Evolutionary conservation across 2,888 invertebrate species (phyloP), one percentile per base, ranked within the genome.

Genomic region (Heliconius erato): DNA sequence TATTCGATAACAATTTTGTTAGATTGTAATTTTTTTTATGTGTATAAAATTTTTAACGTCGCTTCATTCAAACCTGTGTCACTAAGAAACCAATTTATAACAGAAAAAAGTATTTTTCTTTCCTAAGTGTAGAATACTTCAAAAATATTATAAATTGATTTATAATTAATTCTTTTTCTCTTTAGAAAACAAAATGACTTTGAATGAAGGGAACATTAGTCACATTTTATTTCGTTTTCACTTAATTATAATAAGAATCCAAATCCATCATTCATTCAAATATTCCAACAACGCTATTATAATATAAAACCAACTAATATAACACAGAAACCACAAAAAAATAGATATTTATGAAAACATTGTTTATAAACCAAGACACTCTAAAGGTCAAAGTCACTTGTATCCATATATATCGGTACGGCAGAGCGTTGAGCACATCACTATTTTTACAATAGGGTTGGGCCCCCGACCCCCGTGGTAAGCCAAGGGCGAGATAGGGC

Each of bases 361-460:
- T 86, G 88, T 69, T 74, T 74, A 82, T 78, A 81, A 71, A 59
- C 26, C 28, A 74, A 77, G 74, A 32, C 35, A 11, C 28, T 23
- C 23, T 83, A 86, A 88, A 86, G 91, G 67, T 87, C 87, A 92
- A 80, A 87, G 88, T 91, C 79, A 85, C 79, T 19, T 87, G 84
- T 76, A 40, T 28, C 49, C 26, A 84, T 68, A 85, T 87, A 83
- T 86, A 92, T 94, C 92, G 94, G 93, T 82, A 91, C 16, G 74
- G 79, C 81, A 74, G 16, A 49, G 78, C 78, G 74, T 72, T 74
- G 69, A 79, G 81, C 87, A 84, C 94, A 88, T 88, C 93, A 85
- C 93, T 94, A 92, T 85, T 85, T 85, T 80, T 86, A 86, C 86
- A 84, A 86, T 88, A 88, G 92, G 93, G 91, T 90, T 88, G 88